phyloP scores from a whole-genome alignment of 2,888 invertebrate genomes.

The Pardosa pseudoannulata region DNA sequence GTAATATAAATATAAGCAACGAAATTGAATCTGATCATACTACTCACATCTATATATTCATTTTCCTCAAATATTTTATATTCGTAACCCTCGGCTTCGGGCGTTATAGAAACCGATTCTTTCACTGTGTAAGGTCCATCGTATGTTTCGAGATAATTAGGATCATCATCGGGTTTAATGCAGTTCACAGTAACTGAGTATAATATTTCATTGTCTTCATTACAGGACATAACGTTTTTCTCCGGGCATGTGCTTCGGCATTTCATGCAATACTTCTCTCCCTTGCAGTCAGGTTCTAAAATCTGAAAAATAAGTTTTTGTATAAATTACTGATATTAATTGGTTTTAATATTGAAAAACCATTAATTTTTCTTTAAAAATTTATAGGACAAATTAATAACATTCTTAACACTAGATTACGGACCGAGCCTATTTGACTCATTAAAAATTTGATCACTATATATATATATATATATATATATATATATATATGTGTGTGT shows the following conservation, averaged over 20 bases:
- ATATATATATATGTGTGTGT: too few relatives aligned
- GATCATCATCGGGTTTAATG: background rate
- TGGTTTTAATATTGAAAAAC: too few relatives aligned
- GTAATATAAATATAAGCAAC: too few relatives aligned
- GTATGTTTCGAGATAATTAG: background rate
- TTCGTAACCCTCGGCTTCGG: constrained; percentile 14
- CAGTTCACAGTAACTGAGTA: background rate
- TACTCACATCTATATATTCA: constrained; percentile 25
- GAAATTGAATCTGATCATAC: background rate
- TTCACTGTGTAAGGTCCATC: background rate
- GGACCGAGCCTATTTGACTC: too few relatives aligned
- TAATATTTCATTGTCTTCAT: constrained; percentile 29
- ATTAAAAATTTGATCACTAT: too few relatives aligned
- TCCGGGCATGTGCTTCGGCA: constrained; percentile 37
- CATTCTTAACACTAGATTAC: too few relatives aligned
- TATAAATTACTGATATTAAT: too few relatives aligned
- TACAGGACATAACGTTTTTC: constrained; percentile 5
- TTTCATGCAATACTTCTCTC: constrained; percentile 14
- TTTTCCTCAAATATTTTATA: constrained; percentile 17
- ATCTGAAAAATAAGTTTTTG: constrained; percentile 44
- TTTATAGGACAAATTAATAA: too few relatives aligned
- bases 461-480: too few relatives aligned
- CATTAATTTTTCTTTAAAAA: too few relatives aligned
- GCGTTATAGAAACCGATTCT: background rate
- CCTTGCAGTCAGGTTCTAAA: constrained; percentile 32